These are phyloP conservation scores for Mythimna loreyi DNA, from an alignment of 2,888 invertebrate species.

Conservation along the genomic window DNA sequence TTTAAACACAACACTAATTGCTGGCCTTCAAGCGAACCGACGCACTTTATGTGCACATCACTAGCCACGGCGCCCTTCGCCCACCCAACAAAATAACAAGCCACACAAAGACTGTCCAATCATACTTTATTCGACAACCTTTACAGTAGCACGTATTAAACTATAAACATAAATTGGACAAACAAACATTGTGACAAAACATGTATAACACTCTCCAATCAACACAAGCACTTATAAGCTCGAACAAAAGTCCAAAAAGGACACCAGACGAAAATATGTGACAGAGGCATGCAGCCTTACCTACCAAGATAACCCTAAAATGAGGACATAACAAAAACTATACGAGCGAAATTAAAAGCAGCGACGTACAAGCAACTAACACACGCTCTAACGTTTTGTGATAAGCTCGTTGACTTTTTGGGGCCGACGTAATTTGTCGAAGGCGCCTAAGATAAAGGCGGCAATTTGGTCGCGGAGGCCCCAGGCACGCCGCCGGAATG, in stretches of 20 bases:
- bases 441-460: constrained; percentile 89
- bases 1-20: constrained; percentile 55
- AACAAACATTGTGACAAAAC: constrained; percentile 57
- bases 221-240: constrained; percentile 65
- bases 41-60: constrained; percentile 52
- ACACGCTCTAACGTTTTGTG: constrained; percentile 85
- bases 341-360: constrained; percentile 88
- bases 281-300: constrained; percentile 79
- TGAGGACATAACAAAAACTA: constrained; percentile 86
- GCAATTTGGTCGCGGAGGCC: constrained; percentile 77
- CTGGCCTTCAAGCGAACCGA: constrained; percentile 28
- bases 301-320: constrained; percentile 83
- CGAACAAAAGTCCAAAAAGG: constrained; percentile 70
- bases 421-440: constrained; percentile 89
- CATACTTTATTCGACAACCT: constrained; percentile 35
- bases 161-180: constrained; percentile 51
- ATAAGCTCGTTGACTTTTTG: constrained; percentile 86
- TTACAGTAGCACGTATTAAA: constrained; percentile 46
- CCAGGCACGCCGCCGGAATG: constrained; percentile 83
- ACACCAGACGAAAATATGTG: constrained; percentile 78
- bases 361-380: constrained; percentile 87
- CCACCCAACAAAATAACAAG: constrained; percentile 32
- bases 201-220: constrained; percentile 61
- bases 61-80: constrained; percentile 13
- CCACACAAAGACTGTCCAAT: constrained; percentile 23